phyloP scores from a whole-genome alignment of 1,140 invertebrate genomes.

The Heliothis subflexa region DNA sequence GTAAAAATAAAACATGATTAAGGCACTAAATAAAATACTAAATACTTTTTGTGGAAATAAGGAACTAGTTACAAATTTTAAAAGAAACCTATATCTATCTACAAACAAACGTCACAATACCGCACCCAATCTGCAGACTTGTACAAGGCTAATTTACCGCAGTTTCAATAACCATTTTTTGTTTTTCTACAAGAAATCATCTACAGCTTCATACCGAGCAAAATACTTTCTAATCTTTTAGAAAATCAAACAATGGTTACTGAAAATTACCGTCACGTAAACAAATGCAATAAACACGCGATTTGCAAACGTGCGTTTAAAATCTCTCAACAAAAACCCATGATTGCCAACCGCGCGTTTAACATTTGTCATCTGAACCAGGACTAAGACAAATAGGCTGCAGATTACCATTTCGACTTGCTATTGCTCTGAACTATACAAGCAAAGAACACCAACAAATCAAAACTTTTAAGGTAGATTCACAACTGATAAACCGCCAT shows the following conservation, averaged over 20 bases:
- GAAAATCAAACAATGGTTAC: not conserved
- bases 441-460: constrained; percentile 9
- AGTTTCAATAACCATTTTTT: not conserved
- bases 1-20: not conserved
- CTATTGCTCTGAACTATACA: not conserved
- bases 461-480: not conserved
- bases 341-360: not conserved
- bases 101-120: constrained; percentile 12
- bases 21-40: not conserved
- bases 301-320: not conserved
- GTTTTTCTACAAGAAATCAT: not conserved
- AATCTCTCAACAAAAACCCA: not conserved
- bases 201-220: not conserved
- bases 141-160: not conserved
- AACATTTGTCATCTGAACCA: constrained; percentile 17
- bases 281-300: not conserved
- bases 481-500: not conserved
- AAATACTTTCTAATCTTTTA: not conserved
- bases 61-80: not conserved
- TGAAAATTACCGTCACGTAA: not conserved
- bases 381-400: not conserved
- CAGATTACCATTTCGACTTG: not conserved
- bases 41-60: not conserved
- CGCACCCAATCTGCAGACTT: constrained; percentile 10
- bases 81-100: not conserved